Percentiles rank a stretch among this genome's conserved stretches.
Evolutionary conservation across 2,113 vertebrate species (phyloP).

Genomic region (Aptenodytes patagonicus): DNA sequence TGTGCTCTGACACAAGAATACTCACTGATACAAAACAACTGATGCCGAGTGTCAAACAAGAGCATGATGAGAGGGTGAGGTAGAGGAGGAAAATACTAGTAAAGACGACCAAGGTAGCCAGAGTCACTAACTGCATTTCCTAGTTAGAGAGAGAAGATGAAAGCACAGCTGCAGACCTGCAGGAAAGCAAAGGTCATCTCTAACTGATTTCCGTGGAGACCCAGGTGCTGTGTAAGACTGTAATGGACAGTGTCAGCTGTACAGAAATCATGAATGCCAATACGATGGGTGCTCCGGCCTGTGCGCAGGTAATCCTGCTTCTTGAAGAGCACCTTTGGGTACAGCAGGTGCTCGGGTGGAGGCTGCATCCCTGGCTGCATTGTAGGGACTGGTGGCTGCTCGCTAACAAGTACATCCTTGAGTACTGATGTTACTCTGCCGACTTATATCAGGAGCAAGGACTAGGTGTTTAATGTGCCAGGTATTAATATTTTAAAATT

Average conservation of each 20-base stretch:
- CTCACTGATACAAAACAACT: neutral
- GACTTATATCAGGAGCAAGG: neutral
- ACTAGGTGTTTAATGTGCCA: neutral
- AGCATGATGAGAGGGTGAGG: neutral
- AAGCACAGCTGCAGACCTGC: neutral
- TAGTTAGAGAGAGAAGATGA: neutral
- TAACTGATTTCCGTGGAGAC: neutral
- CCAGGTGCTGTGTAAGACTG: neutral
- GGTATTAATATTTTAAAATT: neutral
- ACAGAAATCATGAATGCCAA: neutral
- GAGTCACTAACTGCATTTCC: neutral
- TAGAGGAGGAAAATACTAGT: neutral
- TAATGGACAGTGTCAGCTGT: neutral
- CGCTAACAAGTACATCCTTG: fast-evolving
- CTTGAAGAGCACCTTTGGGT: neutral
- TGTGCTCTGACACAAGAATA: neutral
- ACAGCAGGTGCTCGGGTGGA: fast-evolving
- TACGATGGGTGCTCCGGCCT: neutral
- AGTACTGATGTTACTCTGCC: neutral
- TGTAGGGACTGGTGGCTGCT: neutral
- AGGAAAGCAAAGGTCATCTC: neutral
- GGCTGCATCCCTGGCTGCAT: neutral
- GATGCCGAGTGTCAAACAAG: neutral
- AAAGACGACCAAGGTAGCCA: neutral
- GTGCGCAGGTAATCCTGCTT: neutral